A percentile compares a stretch with the other conserved stretches of the same genome.
phyloP scores from a whole-genome alignment of 64 coral and sea anemone genomes.

The Montipora cactus region DNA sequence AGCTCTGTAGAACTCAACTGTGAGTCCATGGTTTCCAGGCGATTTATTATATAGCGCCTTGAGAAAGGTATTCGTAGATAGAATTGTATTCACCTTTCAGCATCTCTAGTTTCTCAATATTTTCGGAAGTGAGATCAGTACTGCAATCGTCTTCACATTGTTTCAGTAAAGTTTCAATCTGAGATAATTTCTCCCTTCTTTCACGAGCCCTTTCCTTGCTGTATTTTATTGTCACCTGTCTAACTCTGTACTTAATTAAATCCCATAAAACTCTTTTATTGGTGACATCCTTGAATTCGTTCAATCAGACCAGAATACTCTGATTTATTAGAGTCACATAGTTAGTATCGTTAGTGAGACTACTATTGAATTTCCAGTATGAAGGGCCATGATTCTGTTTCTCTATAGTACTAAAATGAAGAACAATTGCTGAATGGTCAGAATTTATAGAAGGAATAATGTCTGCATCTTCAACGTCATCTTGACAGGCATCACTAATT shows the following conservation, averaged over 20 bases:
- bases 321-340: conserved; percentile 4
- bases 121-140: too few relatives aligned
- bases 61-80: too few relatives aligned
- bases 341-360: neutral
- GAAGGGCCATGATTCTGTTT: too few relatives aligned
- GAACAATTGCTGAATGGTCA: too few relatives aligned
- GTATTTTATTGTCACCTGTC: conserved; percentile 16
- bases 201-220: conserved; percentile 48
- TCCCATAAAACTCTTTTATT: too few relatives aligned
- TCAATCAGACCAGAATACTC: neutral
- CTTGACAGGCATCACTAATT: neutral
- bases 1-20: neutral
- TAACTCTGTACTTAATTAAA: neutral
- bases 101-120: too few relatives aligned
- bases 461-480: neutral
- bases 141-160: too few relatives aligned
- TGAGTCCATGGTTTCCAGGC: too few relatives aligned
- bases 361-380: conserved; percentile 54
- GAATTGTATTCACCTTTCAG: too few relatives aligned
- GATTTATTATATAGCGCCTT: neutral
- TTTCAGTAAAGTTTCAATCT: too few relatives aligned
- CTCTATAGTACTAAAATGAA: neutral
- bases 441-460: too few relatives aligned
- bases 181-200: neutral
- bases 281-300: too few relatives aligned